A percentile compares a stretch with the other conserved stretches of the same genome.
phyloP scores from a whole-genome alignment of 2,888 invertebrate genomes.

The Andrena minutula region DNA sequence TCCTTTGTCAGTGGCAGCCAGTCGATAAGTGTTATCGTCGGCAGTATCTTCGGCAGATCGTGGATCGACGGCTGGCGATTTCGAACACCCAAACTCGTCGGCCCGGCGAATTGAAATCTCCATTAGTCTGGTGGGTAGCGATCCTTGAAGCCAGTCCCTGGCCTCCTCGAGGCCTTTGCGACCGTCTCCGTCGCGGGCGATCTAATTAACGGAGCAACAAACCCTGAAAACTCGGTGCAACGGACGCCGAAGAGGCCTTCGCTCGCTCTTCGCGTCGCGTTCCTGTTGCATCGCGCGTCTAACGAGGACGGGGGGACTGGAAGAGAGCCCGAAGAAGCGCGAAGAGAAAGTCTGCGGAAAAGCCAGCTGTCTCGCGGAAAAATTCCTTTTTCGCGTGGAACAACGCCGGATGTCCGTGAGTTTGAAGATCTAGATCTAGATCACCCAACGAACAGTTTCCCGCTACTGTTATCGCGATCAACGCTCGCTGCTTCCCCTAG shows the following conservation, averaged over 20 bases:
- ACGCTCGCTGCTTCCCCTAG: neutral
- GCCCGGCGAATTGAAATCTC: slow-evolving; percentile 29
- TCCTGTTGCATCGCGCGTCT: slow-evolving; percentile 22
- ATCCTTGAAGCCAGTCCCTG: slow-evolving; percentile 22
- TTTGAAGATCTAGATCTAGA: slow-evolving; percentile 10
- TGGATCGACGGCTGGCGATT: neutral
- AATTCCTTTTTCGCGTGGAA: slow-evolving; percentile 20
- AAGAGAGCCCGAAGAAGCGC: slow-evolving; percentile 36
- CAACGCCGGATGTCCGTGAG: neutral
- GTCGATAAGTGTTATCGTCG: neutral
- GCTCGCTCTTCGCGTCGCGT: slow-evolving; percentile 2
- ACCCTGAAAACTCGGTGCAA: slow-evolving; percentile 61
- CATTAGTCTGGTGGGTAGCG: slow-evolving; percentile 1
- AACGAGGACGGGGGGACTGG: slow-evolving; percentile 52
- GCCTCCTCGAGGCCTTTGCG: slow-evolving; percentile 8
- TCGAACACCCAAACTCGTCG: slow-evolving; percentile 4
- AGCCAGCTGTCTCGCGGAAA: slow-evolving; percentile 25
- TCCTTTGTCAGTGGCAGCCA: neutral
- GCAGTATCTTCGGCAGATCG: neutral
- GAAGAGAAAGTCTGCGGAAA: slow-evolving; percentile 56
- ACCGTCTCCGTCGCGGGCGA: slow-evolving; percentile 54
- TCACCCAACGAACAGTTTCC: neutral
- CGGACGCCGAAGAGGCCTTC: slow-evolving; percentile 53
- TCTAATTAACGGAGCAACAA: slow-evolving; percentile 65
- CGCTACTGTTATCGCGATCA: neutral